Conservation (phyloP, 2,113 vertebrate species). For the Percina caprodes region DNA sequence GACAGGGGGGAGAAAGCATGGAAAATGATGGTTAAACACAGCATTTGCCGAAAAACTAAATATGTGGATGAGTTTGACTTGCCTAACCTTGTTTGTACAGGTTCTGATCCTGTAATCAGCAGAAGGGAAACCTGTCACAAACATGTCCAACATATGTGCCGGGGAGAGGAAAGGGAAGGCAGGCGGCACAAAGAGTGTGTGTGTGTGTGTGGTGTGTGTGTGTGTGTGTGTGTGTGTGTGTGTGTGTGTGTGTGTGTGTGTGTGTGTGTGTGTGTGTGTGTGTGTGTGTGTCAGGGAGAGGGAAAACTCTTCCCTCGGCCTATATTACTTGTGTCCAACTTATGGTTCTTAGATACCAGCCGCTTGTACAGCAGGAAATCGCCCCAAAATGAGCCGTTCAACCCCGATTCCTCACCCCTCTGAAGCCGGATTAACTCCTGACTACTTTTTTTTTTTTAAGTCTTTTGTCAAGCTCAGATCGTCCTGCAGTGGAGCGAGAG, state of each 20-base stretch:
- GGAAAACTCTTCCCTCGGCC: slow-evolving; percentile 36
- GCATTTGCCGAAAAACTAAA: slow-evolving; percentile 51
- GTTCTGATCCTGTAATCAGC: slow-evolving; percentile 70
- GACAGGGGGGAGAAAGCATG: slow-evolving; percentile 47
- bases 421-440: slow-evolving; percentile 65
- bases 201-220: neutral
- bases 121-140: slow-evolving; percentile 62
- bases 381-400: slow-evolving; percentile 60
- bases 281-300: slow-evolving; percentile 14
- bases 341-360: slow-evolving; percentile 59
- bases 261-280: neutral
- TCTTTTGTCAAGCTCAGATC: slow-evolving; percentile 58
- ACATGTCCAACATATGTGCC: slow-evolving; percentile 68
- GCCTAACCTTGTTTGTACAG: slow-evolving; percentile 60
- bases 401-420: slow-evolving; percentile 57
- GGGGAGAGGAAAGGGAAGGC: slow-evolving; percentile 8
- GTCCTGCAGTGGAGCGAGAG: slow-evolving; percentile 39
- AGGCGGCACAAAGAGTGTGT: slow-evolving; percentile 14
- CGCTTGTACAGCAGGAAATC: slow-evolving; percentile 52
- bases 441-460: slow-evolving; percentile 61
- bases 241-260: neutral
- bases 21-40: slow-evolving; percentile 59
- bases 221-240: neutral
- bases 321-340: slow-evolving; percentile 55
- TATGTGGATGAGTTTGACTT: slow-evolving; percentile 58